Evolutionary conservation across 2,888 invertebrate genomes (phyloP).

Genomic region (Himalopsyche kuldschensis): DNA sequence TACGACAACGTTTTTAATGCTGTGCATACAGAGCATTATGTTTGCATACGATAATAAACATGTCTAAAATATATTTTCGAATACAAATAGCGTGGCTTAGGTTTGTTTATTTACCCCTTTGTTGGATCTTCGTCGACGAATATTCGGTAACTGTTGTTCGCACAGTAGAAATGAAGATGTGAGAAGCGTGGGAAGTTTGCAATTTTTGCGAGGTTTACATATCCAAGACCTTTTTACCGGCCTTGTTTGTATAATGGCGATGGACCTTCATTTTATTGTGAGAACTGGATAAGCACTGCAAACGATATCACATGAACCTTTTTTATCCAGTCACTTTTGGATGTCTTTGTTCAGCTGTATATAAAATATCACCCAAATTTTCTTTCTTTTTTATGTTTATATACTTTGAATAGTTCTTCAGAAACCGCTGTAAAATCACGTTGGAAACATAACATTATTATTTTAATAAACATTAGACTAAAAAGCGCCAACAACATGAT

Average conservation of each 20-base stretch:
- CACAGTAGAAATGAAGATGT: neutral
- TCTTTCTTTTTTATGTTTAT: too few relatives aligned
- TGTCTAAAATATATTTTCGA: too few relatives aligned
- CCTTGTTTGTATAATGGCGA: constrained; percentile 18
- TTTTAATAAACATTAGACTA: too few relatives aligned
- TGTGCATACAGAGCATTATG: too few relatives aligned
- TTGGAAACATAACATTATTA: too few relatives aligned
- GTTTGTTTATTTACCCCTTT: too few relatives aligned
- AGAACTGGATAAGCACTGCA: neutral
- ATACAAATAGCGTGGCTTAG: too few relatives aligned
- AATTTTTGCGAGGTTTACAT: neutral
- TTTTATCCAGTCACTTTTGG: constrained; percentile 1
- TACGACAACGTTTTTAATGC: too few relatives aligned
- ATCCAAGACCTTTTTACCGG: constrained; percentile 4
- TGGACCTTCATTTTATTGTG: constrained; percentile 19
- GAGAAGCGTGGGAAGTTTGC: neutral
- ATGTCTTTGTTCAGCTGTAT: neutral
- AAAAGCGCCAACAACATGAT: too few relatives aligned
- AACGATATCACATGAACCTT: constrained; percentile 11
- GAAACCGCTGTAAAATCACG: too few relatives aligned
- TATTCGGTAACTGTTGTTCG: neutral
- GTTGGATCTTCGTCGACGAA: neutral
- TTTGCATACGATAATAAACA: too few relatives aligned
- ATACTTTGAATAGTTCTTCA: too few relatives aligned
- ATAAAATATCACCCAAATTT: neutral